Conservation (phyloP, 1,140 invertebrate genomes). For the Platorchestia sp. region DNA sequence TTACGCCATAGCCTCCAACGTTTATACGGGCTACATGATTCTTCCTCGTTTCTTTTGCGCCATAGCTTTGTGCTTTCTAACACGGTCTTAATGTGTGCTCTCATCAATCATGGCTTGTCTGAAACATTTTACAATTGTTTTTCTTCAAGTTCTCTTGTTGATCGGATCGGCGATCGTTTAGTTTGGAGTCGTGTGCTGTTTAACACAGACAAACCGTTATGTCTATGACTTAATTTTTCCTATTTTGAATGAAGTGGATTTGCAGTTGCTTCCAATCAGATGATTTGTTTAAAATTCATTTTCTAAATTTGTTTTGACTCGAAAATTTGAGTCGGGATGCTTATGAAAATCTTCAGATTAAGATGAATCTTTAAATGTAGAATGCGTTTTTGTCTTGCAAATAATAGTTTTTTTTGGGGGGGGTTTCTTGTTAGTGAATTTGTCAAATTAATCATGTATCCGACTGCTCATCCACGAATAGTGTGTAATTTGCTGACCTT, state of each 20-base stretch:
- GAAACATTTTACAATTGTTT: background rate
- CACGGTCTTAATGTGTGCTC: too few relatives aligned
- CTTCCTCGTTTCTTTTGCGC: background rate
- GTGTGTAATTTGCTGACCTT: background rate
- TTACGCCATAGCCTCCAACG: too few relatives aligned
- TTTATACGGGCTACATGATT: background rate
- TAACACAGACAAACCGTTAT: background rate
- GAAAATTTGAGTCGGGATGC: too few relatives aligned
- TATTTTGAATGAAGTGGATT: background rate
- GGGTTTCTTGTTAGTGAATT: background rate
- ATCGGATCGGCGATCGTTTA: background rate
- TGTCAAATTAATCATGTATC: background rate
- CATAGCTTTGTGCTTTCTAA: too few relatives aligned
- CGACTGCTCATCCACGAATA: background rate
- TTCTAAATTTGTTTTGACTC: too few relatives aligned
- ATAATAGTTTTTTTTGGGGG: background rate
- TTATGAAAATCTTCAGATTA: background rate
- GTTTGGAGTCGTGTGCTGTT: background rate
- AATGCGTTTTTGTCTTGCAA: background rate
- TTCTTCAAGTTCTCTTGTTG: background rate
- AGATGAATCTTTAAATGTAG: background rate
- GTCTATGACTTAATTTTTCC: background rate
- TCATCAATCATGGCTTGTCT: too few relatives aligned
- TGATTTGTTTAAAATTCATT: background rate
- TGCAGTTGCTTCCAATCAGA: background rate